A percentile compares a stretch with the other conserved stretches of the same genome.
These are phyloP conservation scores for Pteruthius melanotis DNA, from an alignment of 2,113 vertebrate genomes.

Conservation along the genomic window DNA sequence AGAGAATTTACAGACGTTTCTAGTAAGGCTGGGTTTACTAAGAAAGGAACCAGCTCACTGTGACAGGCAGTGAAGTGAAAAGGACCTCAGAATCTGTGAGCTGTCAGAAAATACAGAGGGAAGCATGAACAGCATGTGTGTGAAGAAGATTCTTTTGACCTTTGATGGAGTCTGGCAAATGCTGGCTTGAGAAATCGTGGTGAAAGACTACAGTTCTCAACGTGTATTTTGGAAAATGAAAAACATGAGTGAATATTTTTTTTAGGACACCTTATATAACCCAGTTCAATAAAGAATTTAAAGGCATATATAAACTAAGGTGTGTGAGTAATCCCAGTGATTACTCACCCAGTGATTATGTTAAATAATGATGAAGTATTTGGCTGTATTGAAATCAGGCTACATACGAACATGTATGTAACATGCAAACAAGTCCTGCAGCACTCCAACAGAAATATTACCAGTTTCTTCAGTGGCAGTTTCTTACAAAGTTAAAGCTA, in stretches of 20 bases:
- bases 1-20: not conserved
- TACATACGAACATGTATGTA: not conserved
- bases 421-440: not conserved
- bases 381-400: conserved; percentile 6
- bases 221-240: not conserved
- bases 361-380: conserved; percentile 17
- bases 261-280: not conserved
- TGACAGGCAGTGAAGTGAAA: not conserved
- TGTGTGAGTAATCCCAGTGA: conserved; percentile 1
- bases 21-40: not conserved
- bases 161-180: not conserved
- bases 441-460: not conserved
- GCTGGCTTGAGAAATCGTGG: not conserved
- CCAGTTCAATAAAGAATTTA: not conserved
- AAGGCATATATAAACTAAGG: not conserved
- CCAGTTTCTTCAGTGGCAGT: not conserved
- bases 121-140: not conserved
- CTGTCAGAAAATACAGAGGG: not conserved
- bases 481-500: not conserved
- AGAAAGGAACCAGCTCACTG: not conserved
- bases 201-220: not conserved
- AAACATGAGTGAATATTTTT: not conserved
- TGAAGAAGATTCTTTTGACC: not conserved
- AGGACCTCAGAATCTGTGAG: not conserved
- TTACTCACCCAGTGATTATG: no score